phyloP scores from a whole-genome alignment of 2,888 invertebrate genomes.

The Chrysotoxum bicinctum region DNA sequence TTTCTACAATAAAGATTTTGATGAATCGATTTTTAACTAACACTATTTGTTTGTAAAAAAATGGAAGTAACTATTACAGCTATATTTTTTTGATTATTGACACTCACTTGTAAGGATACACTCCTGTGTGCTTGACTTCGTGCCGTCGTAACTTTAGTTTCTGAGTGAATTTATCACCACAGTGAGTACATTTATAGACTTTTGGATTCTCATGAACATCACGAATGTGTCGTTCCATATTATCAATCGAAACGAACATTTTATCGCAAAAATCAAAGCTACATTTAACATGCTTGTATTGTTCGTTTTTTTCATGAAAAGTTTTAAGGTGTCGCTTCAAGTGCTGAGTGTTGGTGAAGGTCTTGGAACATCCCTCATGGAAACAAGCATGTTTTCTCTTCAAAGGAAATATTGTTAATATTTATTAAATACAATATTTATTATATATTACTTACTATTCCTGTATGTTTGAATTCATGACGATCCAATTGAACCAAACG shows the following conservation, averaged over 20 bases:
- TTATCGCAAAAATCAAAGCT: constrained; percentile 81
- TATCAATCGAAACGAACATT: constrained; percentile 83
- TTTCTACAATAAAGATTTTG: too few relatives aligned
- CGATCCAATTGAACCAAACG: constrained; percentile 83
- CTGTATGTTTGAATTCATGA: constrained; percentile 84
- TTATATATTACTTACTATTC: constrained; percentile 82
- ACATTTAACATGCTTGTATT: constrained; percentile 76
- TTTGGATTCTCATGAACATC: constrained; percentile 82
- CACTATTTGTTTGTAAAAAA: too few relatives aligned
- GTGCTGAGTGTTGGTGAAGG: constrained; percentile 85
- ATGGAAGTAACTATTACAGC: too few relatives aligned
- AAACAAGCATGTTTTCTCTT: constrained; percentile 84
- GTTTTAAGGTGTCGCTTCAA: constrained; percentile 84
- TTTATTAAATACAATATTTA: too few relatives aligned
- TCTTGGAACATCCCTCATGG: constrained; percentile 84
- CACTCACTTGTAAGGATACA: constrained; percentile 76
- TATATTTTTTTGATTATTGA: neutral
- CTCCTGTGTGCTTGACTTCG: constrained; percentile 83
- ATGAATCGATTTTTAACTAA: too few relatives aligned
- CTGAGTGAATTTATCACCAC: constrained; percentile 83
- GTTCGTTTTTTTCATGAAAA: constrained; percentile 80
- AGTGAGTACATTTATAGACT: constrained; percentile 83
- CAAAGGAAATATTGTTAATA: neutral
- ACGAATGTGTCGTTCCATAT: constrained; percentile 84
- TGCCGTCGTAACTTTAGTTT: constrained; percentile 84